Percentiles rank a stretch among this genome's conserved stretches.
phyloP scores from a whole-genome alignment of 2,797 vertebrate genomes.

The Centroberyx gerrardi region DNA sequence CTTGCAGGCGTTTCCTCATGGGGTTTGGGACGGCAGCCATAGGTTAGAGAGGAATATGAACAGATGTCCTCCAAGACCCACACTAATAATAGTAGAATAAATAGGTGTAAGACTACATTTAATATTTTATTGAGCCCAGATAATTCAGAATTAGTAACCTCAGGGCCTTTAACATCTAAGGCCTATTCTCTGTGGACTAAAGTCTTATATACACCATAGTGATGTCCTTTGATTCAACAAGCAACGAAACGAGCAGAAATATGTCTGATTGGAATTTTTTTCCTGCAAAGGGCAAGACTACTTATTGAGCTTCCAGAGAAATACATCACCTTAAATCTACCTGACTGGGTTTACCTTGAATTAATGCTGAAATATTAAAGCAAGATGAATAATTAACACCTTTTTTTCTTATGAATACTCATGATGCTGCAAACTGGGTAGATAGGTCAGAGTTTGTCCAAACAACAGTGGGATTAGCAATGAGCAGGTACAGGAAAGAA shows the following conservation, averaged over 20 bases:
- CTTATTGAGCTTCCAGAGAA: neutral
- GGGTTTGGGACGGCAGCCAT: constrained; percentile 25
- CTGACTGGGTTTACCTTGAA: constrained; percentile 8
- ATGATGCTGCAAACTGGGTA: neutral
- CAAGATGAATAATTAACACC: constrained; percentile 8
- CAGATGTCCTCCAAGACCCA: neutral
- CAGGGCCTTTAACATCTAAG: too few relatives aligned
- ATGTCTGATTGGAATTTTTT: too few relatives aligned
- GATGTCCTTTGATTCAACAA: too few relatives aligned
- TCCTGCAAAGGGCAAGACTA: too few relatives aligned
- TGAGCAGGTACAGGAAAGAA: neutral
- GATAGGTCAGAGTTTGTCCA: neutral
- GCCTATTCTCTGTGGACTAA: too few relatives aligned
- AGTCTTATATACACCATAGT: too few relatives aligned
- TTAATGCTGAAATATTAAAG: constrained; percentile 15
- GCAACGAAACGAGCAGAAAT: too few relatives aligned
- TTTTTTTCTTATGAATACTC: constrained; percentile 3
- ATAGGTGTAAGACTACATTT: neutral
- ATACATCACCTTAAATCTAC: neutral
- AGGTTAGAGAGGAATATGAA: constrained; percentile 7
- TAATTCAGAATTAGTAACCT: too few relatives aligned
- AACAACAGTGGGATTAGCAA: neutral
- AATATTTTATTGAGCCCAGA: too few relatives aligned
- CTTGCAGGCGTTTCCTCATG: constrained; percentile 20
- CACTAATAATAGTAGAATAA: neutral